These are phyloP conservation scores for Hydropotes inermis DNA, from an alignment of 2,113 vertebrate species.

Conservation along the genomic window DNA sequence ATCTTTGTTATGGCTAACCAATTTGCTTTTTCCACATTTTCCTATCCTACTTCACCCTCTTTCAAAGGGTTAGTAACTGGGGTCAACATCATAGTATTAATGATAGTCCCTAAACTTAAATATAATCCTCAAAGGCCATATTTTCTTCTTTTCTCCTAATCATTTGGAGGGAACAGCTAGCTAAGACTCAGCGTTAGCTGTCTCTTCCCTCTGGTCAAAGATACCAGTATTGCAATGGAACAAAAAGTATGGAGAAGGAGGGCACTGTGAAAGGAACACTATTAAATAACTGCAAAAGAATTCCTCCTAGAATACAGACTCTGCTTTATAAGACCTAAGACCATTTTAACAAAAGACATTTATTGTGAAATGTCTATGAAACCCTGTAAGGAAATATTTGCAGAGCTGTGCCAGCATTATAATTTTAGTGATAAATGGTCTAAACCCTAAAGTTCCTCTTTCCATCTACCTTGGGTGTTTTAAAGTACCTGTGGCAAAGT, in stretches of 20 bases:
- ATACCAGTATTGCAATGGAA: neutral
- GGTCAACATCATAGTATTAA: conserved; percentile 29
- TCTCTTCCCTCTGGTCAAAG: conserved; percentile 39
- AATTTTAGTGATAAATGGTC: conserved; percentile 38
- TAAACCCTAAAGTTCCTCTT: neutral
- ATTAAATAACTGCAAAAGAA: conserved; percentile 23
- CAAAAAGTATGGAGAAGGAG: conserved; percentile 30
- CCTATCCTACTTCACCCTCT: neutral
- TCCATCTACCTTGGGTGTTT: neutral
- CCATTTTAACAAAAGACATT: conserved; percentile 52
- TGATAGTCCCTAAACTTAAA: conserved; percentile 10
- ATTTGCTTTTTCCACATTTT: conserved; percentile 32
- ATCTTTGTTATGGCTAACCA: conserved; percentile 13
- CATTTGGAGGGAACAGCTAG: neutral
- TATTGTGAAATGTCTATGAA: conserved; percentile 42
- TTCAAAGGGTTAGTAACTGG: neutral
- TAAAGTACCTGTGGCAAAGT: neutral
- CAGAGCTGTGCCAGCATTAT: conserved; percentile 2
- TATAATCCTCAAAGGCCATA: neutral
- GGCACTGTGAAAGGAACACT: neutral
- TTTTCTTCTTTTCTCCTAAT: neutral
- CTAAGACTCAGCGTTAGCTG: neutral
- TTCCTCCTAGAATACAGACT: conserved; percentile 23
- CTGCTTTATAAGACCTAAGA: neutral
- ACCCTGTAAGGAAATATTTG: conserved; percentile 44